Evolutionary conservation across 1,140 invertebrate species (phyloP).

Genomic region (Formica selysi): DNA sequence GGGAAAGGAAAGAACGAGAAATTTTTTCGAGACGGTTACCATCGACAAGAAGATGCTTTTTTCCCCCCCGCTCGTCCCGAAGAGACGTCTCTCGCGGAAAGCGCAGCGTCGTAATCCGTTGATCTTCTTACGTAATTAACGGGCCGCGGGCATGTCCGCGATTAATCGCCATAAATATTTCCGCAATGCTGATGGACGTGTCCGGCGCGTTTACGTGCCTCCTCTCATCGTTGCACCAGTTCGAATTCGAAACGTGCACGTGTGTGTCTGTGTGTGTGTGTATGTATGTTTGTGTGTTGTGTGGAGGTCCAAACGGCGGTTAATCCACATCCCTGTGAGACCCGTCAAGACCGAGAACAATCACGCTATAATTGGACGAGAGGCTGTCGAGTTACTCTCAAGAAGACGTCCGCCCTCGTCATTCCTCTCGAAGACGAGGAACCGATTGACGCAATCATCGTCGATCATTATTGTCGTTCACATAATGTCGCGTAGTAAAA

Average conservation of each 20-base stretch:
- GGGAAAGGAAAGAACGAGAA: neutral
- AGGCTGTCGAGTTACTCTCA: conserved; percentile 78
- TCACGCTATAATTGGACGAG: conserved; percentile 84
- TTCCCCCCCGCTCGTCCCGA: neutral
- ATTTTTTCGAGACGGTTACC: neutral
- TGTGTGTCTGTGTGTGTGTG: conserved; percentile 27
- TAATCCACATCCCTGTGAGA: conserved; percentile 80
- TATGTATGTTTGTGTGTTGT: conserved; percentile 29
- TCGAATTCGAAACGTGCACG: conserved; percentile 40
- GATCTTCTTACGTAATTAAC: conserved; percentile 78
- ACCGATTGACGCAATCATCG: conserved; percentile 78
- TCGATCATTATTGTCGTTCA: conserved; percentile 28
- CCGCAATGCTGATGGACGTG: conserved; percentile 67
- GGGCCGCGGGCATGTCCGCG: conserved; percentile 46
- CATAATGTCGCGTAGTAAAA: neutral
- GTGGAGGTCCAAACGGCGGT: conserved; percentile 66
- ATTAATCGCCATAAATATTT: conserved; percentile 76
- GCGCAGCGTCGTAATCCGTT: conserved; percentile 72
- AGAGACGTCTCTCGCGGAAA: conserved; percentile 41
- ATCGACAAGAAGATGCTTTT: neutral
- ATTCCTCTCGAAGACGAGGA: conserved; percentile 56
- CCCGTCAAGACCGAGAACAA: conserved; percentile 78
- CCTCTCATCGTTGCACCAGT: conserved; percentile 45
- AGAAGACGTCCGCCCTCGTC: conserved; percentile 69
- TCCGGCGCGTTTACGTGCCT: conserved; percentile 29